phyloP scores from a whole-genome alignment of 1,140 invertebrate genomes.

The Anastrepha obliqua region DNA sequence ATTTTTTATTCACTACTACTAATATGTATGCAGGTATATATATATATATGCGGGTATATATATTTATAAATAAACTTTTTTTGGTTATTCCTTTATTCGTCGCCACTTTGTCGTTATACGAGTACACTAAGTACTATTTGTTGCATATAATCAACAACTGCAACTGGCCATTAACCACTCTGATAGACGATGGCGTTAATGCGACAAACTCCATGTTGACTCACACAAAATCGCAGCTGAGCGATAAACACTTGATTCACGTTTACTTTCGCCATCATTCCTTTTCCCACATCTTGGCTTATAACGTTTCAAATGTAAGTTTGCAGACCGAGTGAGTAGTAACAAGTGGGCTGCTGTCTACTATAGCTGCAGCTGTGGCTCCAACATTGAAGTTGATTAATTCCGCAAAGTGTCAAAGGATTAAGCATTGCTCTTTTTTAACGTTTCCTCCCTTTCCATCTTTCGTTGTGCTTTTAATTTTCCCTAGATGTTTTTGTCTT shows the following conservation, averaged over 20 bases:
- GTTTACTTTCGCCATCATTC: not conserved
- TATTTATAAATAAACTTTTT: too few relatives aligned
- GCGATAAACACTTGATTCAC: not conserved
- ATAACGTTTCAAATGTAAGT: not conserved
- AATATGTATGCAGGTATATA: too few relatives aligned
- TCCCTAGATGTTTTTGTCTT: not conserved
- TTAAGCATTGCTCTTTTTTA: conserved; percentile 30
- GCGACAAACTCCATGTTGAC: conserved; percentile 40
- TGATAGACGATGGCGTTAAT: conserved; percentile 42
- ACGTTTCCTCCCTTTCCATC: not conserved
- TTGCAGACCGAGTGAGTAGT: not conserved
- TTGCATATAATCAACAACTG: not conserved
- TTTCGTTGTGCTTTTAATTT: not conserved
- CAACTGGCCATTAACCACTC: conserved; percentile 2
- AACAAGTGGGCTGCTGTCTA: not conserved
- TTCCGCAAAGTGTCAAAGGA: conserved; percentile 49
- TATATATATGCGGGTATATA: too few relatives aligned
- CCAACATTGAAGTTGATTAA: conserved; percentile 47
- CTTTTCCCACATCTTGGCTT: not conserved
- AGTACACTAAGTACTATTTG: not conserved
- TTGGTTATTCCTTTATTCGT: not conserved
- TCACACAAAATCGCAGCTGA: not conserved
- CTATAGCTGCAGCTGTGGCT: conserved; percentile 22
- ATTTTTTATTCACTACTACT: too few relatives aligned
- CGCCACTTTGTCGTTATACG: not conserved